phyloP scores from a whole-genome alignment of 2,888 invertebrate genomes.

The Sarcophaga carnaria region DNA sequence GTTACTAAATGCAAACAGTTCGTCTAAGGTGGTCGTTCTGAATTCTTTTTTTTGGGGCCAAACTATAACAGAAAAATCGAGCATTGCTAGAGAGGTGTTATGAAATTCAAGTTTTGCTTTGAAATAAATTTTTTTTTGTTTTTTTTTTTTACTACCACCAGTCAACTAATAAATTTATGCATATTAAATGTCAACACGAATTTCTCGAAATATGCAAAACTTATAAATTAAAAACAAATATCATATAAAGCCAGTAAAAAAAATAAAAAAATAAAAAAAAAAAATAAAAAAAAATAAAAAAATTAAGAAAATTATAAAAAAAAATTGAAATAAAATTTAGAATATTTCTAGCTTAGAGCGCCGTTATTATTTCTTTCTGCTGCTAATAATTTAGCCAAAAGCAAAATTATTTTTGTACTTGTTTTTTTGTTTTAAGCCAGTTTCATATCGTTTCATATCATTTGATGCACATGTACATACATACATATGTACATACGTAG shows the following conservation, averaged over 20 bases:
- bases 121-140: neutral
- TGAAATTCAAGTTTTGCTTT: neutral
- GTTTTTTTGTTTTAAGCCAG: neutral
- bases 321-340: conserved; percentile 35
- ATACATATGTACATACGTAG: neutral
- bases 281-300: neutral
- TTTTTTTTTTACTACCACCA: neutral
- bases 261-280: neutral
- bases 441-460: neutral
- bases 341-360: conserved; percentile 27
- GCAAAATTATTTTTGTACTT: neutral
- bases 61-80: neutral
- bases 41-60: neutral
- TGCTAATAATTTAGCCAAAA: conserved; percentile 29
- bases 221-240: neutral
- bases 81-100: neutral
- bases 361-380: conserved; percentile 10
- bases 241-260: neutral
- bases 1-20: neutral
- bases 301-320: neutral
- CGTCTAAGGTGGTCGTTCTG: conserved; percentile 29
- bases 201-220: conserved; percentile 30
- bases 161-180: conserved; percentile 39
- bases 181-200: conserved; percentile 60
- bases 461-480: neutral